Evolutionary conservation across 1,140 invertebrate genomes (phyloP), one percentile per base, ranked within the genome.

Genomic region (Rhynchophorus ferrugineus): DNA sequence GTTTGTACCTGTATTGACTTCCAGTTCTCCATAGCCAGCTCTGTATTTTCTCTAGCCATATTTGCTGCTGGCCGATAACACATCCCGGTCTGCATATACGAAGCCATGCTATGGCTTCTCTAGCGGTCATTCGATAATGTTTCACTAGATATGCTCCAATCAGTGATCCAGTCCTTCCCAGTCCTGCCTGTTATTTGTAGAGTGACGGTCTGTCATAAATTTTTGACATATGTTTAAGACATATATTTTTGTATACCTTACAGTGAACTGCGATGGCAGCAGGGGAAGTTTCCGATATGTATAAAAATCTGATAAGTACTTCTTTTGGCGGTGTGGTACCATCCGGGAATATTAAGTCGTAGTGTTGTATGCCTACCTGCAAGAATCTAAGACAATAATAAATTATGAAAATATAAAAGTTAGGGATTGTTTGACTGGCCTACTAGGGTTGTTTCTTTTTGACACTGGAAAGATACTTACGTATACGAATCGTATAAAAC

Each of bases 131-230:
- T 54, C 72, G 69, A 68, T 83, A 91, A 67, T 91, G 84, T 63
- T 91, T 91, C 74, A 92, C 87, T 45, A 92, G 76, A 63, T 89
- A 91, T 53, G 84, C 84, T 2, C 79, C 86, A 57, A 92, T 92
- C 19, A 92, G 67, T 11, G 85, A 83, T 6, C 89, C 89, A 6
- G 89, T 91, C 51, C 89, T 70, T 7, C 89, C 89, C 13, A 92
- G 72, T 36, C 89, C 89, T 66, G 87, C 87, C 87, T 78, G 46
- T 37, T 13, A 37, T 14, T 37, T 5, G 13, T 37, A 8, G 13
- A 37, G 3, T 37, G 16, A 37, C 35, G 16, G 7, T 44, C n/a
- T n/a, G n/a, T n/a, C n/a, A n/a, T n/a, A n/a, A n/a, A n/a, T n/a
- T n/a, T n/a, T n/a, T n/a, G n/a, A n/a, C n/a, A n/a, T n/a, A n/a